phyloP scores from a whole-genome alignment of 2,888 invertebrate species.

The Agrypnus murinus region DNA sequence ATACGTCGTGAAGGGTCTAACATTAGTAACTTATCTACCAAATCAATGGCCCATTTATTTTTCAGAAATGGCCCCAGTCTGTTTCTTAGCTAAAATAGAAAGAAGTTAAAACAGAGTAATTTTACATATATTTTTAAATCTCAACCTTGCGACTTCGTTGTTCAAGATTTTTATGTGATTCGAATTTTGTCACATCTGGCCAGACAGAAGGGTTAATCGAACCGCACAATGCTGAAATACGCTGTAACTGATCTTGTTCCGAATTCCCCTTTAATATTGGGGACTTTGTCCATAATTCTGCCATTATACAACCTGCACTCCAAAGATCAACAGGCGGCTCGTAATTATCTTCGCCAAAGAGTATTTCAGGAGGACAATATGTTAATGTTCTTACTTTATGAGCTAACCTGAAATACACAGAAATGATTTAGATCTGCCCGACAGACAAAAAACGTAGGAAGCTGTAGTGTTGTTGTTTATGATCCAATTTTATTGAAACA shows the following conservation, averaged over 20 bases:
- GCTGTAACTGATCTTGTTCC: constrained; percentile 95
- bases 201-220: constrained; percentile 95
- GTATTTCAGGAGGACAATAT: constrained; percentile 86
- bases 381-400: constrained; percentile 98
- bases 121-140: too few species aligned
- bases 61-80: constrained; percentile 91
- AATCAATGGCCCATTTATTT: constrained; percentile 93
- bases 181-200: constrained; percentile 94
- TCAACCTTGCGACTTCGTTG: constrained; percentile 88
- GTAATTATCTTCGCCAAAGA: constrained; percentile 92
- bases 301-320: constrained; percentile 99
- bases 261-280: constrained; percentile 98
- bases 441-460: too few species aligned
- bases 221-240: constrained; percentile 97
- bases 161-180: constrained; percentile 89
- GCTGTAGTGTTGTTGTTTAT: too few species aligned
- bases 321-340: constrained; percentile 98
- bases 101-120: not conserved
- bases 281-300: constrained; percentile 98
- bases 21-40: constrained; percentile 92
- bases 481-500: too few species aligned
- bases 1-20: constrained; percentile 92
- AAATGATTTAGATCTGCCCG: too few species aligned
- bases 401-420: too few species aligned
- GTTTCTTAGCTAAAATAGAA: constrained; percentile 78